Percentiles rank a stretch among this genome's conserved stretches.
Conservation (phyloP, 2,888 invertebrate genomes). For the Mylabris sibirica region DNA sequence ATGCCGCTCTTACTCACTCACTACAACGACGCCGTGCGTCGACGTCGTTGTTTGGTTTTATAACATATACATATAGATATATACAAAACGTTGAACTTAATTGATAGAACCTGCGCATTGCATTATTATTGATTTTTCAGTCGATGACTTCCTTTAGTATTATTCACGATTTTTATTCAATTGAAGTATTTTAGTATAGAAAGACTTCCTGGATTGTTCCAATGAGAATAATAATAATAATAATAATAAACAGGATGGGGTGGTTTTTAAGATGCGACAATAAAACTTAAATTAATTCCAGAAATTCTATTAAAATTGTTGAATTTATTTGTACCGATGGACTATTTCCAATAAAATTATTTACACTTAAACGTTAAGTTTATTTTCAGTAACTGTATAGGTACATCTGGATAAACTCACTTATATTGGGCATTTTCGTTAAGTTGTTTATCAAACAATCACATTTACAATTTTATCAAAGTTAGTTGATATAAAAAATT, state of each 20-base stretch:
- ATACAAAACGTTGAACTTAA: conserved; percentile 10
- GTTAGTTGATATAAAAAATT: too few relatives aligned
- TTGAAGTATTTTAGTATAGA: conserved; percentile 1
- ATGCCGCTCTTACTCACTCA: conserved; percentile 6
- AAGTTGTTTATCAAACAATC: too few relatives aligned
- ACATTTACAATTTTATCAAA: too few relatives aligned
- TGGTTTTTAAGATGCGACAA: too few relatives aligned
- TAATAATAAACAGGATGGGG: neutral
- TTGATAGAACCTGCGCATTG: conserved; percentile 9
- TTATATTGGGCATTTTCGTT: too few relatives aligned
- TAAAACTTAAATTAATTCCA: too few relatives aligned
- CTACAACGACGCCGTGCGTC: neutral
- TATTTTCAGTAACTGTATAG: too few relatives aligned
- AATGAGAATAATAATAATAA: neutral
- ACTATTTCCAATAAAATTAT: too few relatives aligned
- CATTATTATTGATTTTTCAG: conserved; percentile 7
- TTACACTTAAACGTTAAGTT: too few relatives aligned
- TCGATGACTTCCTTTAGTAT: conserved; percentile 6
- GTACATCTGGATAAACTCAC: too few relatives aligned
- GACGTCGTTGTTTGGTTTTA: neutral
- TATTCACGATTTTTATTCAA: conserved; percentile 12
- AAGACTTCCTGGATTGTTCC: conserved; percentile 2
- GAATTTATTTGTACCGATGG: too few relatives aligned
- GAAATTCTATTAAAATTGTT: too few relatives aligned
- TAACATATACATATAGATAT: neutral